Conservation (phyloP, 2,797 vertebrate species). For the Phrynocephalus forsythii region DNA sequence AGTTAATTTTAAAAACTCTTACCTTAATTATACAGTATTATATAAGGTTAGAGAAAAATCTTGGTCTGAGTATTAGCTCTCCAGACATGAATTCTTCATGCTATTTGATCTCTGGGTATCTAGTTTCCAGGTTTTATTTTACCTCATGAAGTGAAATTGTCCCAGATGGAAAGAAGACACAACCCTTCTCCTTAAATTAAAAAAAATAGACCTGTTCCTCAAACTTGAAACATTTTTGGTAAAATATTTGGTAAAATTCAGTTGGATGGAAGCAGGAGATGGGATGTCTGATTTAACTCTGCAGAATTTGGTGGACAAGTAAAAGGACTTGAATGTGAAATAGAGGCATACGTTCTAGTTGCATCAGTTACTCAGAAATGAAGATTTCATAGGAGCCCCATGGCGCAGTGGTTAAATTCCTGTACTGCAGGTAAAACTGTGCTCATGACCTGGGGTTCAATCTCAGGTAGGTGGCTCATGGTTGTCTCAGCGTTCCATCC, state of each 20-base stretch:
- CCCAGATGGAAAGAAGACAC: not conserved
- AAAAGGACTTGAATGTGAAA: not conserved
- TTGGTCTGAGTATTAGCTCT: not conserved
- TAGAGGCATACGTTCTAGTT: too few relatives aligned
- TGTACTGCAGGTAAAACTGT: too few relatives aligned
- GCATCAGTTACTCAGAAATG: too few relatives aligned
- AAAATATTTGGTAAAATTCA: too few relatives aligned
- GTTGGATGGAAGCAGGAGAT: too few relatives aligned
- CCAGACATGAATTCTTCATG: not conserved
- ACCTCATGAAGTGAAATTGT: not conserved
- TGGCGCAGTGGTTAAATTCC: too few relatives aligned
- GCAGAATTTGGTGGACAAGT: not conserved
- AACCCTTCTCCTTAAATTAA: not conserved
- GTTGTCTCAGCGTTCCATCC: too few relatives aligned
- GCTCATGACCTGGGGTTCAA: too few relatives aligned
- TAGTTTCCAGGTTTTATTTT: not conserved
- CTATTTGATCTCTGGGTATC: not conserved
- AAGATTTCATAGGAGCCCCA: too few relatives aligned
- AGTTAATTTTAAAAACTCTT: conserved; percentile 33
- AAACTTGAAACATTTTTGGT: not conserved
- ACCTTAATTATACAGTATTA: not conserved
- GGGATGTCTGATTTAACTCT: not conserved
- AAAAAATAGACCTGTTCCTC: not conserved
- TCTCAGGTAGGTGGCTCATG: too few relatives aligned
- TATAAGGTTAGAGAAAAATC: not conserved